Evolutionary conservation across 2,888 invertebrate genomes (phyloP), one percentile per base, ranked within the genome.

Genomic region (Thumatha senex): DNA sequence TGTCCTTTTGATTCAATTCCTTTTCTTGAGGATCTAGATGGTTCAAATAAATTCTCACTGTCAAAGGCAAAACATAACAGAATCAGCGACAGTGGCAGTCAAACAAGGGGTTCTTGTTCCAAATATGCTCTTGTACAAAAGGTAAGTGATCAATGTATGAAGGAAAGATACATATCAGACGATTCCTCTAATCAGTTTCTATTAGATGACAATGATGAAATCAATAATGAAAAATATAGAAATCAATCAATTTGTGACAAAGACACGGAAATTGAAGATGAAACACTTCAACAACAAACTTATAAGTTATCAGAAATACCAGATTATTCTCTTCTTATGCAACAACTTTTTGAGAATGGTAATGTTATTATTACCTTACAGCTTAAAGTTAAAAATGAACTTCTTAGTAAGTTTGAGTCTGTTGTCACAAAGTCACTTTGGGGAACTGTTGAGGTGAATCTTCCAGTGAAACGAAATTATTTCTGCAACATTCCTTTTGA

Each of bases 391-490:
- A 51, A 61, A 48, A 67, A 67, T 53, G 67, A 64, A 44, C 18
- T 45, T 8, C 44, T 51, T 39, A 30, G 50, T 1, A 64, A 54
- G 45, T 35, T 62, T 41, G 44, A 58, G 11, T 61, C 64, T 43
- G 40, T 54, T 10, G 12, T 81, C 11, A 67, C 51, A 39, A 72
- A 57, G 48, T 76, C 74, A 2, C 38, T 47, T 13, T 74, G 75
- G n/a, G 75, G 71, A 29, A 70, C 62, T 38, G 46, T 76, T 50
- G 72, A 66, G 13, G 41, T 76, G 30, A 58, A 72, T 55, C 46
- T 73, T 15, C 9, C 14, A 4, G 63, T 57, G 41, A 58, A 61
- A 43, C 35, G 65, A 35, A 42, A 24, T 24, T 49, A 47, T 13
- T 36, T 70, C 14, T 58, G 57, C 12, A 48, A 74, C 13, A 40